Conservation (phyloP, 2,797 vertebrate species). For the Octomys mimax region DNA sequence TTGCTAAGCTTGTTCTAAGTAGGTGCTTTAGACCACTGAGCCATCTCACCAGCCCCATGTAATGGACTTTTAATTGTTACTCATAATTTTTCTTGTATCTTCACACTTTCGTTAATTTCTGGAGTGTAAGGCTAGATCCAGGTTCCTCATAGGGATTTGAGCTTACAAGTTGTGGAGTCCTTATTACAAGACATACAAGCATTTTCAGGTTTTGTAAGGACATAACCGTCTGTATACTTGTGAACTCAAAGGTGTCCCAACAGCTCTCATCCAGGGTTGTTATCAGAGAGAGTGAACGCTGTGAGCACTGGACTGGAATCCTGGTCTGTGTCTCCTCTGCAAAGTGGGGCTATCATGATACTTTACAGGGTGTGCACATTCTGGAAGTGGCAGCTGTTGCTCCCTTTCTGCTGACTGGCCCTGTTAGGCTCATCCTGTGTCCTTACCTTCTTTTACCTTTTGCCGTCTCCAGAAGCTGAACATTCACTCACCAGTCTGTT, state of each 20-base stretch:
- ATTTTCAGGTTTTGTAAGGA: not conserved
- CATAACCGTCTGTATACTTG: not conserved
- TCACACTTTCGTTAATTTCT: constrained; percentile 24
- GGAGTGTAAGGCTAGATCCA: not conserved
- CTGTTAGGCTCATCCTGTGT: not conserved
- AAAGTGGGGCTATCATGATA: not conserved
- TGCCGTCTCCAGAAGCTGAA: not conserved
- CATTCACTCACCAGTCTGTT: not conserved
- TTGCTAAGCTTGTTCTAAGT: no score
- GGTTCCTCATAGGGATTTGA: not conserved
- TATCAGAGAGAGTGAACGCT: not conserved
- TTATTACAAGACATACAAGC: not conserved
- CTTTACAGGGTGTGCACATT: not conserved
- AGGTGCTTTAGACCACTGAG: no score
- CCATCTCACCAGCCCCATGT: no score
- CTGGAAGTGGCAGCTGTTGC: not conserved
- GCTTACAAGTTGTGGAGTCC: not conserved
- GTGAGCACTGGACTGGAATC: not conserved
- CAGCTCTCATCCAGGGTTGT: not conserved
- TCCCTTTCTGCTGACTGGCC: not conserved
- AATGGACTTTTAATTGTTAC: not conserved
- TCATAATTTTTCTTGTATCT: not conserved
- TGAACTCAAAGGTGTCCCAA: not conserved
- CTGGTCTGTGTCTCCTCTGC: not conserved
- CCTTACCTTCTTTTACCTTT: not conserved